Base-by-base conservation (phyloP, 2,888 invertebrate genomes). In the Argyra leucocephala region DNA sequence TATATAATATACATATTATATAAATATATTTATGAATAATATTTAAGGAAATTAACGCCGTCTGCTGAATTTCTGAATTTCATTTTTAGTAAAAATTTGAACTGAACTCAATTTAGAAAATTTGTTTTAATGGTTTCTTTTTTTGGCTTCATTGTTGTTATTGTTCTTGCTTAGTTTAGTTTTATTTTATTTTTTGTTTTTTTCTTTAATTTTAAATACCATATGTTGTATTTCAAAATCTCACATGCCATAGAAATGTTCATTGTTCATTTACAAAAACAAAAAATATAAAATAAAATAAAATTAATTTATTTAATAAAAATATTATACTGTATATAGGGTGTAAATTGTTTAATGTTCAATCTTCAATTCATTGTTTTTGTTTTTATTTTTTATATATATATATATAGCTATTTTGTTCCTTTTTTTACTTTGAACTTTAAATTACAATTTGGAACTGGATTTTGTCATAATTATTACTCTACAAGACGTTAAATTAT, bases 191-290 rank as follows among this genome's bases (percentile, higher is more conserved):
- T 26, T n/a, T 26, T 26, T 9, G 26, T 31, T 31, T 31, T 31
- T 31, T 31, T 31, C 12, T 31, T 31, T 31, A 10, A 10, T 31
- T 31, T 31, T 31, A 12, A 31, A 31, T 31, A 31, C 3, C n/a
- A 48, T 48, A 48, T 48, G 48, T 48, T 48, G 48, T 48, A 48
- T 48, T 15, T 48, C 48, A 48, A 48, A 48, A 18, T 18, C n/a
- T 48, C n/a, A n/a, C 48, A 48, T 48, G 48, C 48, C 48, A 48
- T 48, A 48, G 48, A 48, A 48, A 48, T n/a, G 48, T 18, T 48
- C 12, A 37, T 37, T n/a, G n/a, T 31, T 31, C 31, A 31, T 31
- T 31, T n/a, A n/a, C n/a, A 31, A 31, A 31, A 31, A 31, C 10
- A 31, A 31, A 31, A 31, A 10, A 31, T 31, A 31, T 7, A 31